Evolutionary conservation across 2,113 vertebrate genomes (phyloP).

Genomic region (Castor canadensis): DNA sequence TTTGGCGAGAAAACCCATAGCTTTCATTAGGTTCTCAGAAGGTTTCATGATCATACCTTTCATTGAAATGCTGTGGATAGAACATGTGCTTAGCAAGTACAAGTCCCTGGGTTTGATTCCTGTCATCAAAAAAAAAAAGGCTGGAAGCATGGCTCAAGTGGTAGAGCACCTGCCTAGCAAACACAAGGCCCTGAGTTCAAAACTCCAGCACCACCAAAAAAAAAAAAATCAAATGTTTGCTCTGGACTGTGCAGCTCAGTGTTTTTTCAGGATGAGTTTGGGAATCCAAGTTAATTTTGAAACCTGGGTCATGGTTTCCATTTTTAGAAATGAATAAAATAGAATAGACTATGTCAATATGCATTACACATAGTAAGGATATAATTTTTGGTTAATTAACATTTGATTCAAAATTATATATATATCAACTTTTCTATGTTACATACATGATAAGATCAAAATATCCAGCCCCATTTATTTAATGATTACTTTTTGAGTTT

Average conservation of each 20-base stretch:
- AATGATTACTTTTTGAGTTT: not conserved
- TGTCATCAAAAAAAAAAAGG: not conserved
- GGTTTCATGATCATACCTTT: not conserved
- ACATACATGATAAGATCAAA: not conserved
- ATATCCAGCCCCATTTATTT: not conserved
- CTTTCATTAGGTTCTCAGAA: not conserved
- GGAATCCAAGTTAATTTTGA: constrained; percentile 27
- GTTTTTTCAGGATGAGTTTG: not conserved
- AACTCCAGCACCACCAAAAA: not conserved
- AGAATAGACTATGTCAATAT: not conserved
- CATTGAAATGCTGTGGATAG: not conserved
- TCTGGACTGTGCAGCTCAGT: not conserved
- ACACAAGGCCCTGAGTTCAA: not conserved
- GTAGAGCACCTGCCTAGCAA: no score
- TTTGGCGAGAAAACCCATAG: not conserved
- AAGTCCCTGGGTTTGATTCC: not conserved
- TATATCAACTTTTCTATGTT: not conserved
- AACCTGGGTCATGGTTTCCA: not conserved
- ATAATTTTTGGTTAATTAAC: not conserved
- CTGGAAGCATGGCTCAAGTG: no score
- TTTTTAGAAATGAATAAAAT: not conserved
- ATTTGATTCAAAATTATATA: not conserved
- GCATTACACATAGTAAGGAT: not conserved
- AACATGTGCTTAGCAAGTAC: not conserved
- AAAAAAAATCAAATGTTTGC: not conserved